phyloP scores from a whole-genome alignment of 2,797 vertebrate species.

The Cossypha caffra region DNA sequence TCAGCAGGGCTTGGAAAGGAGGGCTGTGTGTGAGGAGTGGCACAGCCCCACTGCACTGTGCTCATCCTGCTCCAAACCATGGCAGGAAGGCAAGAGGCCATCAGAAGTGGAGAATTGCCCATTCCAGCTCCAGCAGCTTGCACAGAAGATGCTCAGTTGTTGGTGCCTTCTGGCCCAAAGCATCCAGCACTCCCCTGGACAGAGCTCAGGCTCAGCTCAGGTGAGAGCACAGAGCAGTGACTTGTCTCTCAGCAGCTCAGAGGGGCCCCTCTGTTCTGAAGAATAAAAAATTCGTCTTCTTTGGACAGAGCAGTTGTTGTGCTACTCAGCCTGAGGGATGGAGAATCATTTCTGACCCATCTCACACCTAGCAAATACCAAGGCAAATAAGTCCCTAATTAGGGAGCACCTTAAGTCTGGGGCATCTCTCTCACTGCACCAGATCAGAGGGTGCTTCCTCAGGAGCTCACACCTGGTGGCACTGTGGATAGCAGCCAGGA shows the following conservation, averaged over 20 bases:
- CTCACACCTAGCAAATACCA: background rate
- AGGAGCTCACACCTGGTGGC: background rate
- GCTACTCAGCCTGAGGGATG: background rate
- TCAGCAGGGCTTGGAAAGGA: background rate
- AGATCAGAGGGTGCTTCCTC: background rate
- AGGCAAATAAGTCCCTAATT: accelerated
- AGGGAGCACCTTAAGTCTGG: background rate
- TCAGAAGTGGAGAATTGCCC: background rate
- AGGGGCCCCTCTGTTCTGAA: background rate
- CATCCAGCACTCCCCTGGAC: background rate
- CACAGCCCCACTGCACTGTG: background rate
- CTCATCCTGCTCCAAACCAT: background rate
- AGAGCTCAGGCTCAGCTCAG: background rate
- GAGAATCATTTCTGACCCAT: background rate
- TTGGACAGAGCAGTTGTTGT: background rate
- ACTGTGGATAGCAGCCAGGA: background rate
- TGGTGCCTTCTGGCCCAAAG: background rate
- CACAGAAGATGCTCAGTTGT: background rate
- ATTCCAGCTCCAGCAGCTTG: background rate
- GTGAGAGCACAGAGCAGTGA: background rate
- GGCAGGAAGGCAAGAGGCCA: background rate
- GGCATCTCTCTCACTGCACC: too few species aligned
- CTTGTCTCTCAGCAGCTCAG: background rate
- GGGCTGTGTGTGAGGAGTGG: accelerated
- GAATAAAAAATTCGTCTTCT: background rate